Evolutionary conservation across 2,113 vertebrate species (phyloP).

Genomic region (Rynchops niger): DNA sequence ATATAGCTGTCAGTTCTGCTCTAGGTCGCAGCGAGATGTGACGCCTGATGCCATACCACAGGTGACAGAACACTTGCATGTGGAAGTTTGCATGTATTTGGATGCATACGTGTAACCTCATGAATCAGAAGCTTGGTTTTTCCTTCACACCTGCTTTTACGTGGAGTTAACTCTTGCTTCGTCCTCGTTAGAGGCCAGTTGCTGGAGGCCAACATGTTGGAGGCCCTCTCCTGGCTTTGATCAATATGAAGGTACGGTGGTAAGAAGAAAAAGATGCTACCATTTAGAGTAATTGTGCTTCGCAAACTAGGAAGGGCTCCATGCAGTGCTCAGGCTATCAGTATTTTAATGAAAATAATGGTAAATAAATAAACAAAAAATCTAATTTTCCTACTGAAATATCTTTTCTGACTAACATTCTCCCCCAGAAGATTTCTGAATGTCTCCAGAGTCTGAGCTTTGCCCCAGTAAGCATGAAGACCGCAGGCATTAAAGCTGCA

Average conservation of each 20-base stretch:
- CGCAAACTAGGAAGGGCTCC: not conserved
- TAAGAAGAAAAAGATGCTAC: not conserved
- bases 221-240: not conserved
- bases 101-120: not conserved
- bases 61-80: rapidly evolving
- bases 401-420: not conserved
- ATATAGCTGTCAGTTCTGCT: not conserved
- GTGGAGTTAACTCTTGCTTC: not conserved
- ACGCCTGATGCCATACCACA: not conserved
- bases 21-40: rapidly evolving
- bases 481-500: not conserved
- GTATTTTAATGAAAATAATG: not conserved
- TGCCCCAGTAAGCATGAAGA: not conserved
- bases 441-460: not conserved
- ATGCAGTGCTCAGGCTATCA: not conserved
- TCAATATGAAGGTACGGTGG: not conserved
- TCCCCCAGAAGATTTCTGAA: not conserved
- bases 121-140: not conserved
- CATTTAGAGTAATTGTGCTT: not conserved
- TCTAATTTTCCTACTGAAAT: not conserved
- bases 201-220: not conserved
- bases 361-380: not conserved
- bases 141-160: not conserved
- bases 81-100: not conserved
- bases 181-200: not conserved